Evolutionary conservation across 1,140 invertebrate species (phyloP), one percentile per base, ranked within the genome.

Genomic region (Chironomus tepperi): DNA sequence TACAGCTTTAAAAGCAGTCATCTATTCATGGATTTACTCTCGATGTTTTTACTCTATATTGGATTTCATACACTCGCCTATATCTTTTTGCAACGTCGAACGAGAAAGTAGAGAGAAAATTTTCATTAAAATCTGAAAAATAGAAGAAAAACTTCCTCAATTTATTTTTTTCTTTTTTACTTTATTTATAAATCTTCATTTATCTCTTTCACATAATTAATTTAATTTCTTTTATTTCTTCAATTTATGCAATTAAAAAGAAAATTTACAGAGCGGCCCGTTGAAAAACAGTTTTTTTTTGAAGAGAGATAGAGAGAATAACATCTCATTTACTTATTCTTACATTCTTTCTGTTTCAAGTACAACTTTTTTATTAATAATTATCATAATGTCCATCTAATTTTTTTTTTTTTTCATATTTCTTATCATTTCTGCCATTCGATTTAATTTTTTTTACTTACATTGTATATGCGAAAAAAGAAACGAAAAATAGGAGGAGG

Each of bases 1-100:
- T 92, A 90, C 78, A 89, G 90, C 80, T 94, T 94, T 80, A 81
- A 84, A 0, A 84, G 84, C 65, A 79, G 80, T n/a, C 85, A 91
- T 80, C 85, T 93, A 47, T 86, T 84, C 80, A 80, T 81, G 5
- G 88, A 94, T 79, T 83, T 94, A 15, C 78, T 86, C 21, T 86
- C 87, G 0, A 87, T 94, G 81, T 57, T 88, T 15, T 78, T 85
- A 0, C 80, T 94, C 7, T 92, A 90, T 78, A 76, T 88, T 7
- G 75, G 81, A 24, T 93, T 94, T 81, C 91, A 94, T 79, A 65
- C 88, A 0, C 78, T 92, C 0, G 91, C 88, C 0, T 89, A 88
- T 72, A 76, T 89, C 8, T 90, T 87, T 73, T 82, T 93, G 1
- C 85, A 87, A 81, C 84, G 86, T 74, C 84, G 89, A 77, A 88